Conservation (phyloP, 2,888 invertebrate genomes). For the Aleiodes leptofemur region DNA sequence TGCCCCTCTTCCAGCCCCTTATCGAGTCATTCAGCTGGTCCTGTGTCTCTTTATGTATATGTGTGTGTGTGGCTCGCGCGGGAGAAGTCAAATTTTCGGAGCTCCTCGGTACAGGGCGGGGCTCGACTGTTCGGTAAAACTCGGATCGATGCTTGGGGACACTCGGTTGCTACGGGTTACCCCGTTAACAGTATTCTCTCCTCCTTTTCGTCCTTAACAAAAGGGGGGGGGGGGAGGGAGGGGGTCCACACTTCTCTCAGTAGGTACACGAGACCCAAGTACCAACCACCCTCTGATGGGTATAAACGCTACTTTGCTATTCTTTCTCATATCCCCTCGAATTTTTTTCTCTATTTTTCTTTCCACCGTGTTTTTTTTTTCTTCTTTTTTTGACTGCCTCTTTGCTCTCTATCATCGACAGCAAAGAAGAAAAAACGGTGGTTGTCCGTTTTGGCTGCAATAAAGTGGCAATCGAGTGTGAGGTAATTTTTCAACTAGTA, state of each 20-base stretch:
- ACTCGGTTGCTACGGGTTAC: conserved; percentile 75
- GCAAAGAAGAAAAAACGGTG: not conserved
- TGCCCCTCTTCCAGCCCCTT: conserved; percentile 15
- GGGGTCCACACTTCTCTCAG: conserved; percentile 19
- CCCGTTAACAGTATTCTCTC: conserved; percentile 73
- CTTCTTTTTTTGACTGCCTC: not conserved
- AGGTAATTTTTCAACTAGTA: not conserved
- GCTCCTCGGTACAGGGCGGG: conserved; percentile 69
- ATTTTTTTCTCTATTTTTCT: conserved; percentile 22
- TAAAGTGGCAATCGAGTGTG: conserved; percentile 25
- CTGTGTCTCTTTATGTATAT: too few species aligned
- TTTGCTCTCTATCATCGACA: not conserved
- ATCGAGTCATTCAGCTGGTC: conserved; percentile 36
- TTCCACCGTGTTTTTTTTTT: not conserved
- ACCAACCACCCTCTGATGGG: conserved; percentile 54
- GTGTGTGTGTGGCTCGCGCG: not conserved
- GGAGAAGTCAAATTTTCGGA: conserved; percentile 59
- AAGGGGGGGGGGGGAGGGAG: conserved; percentile 11
- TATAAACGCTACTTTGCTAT: conserved; percentile 41
- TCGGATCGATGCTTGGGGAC: conserved; percentile 74
- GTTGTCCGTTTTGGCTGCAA: conserved; percentile 16
- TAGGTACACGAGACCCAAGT: conserved; percentile 60
- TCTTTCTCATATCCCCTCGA: conserved; percentile 31
- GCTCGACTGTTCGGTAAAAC: conserved; percentile 72
- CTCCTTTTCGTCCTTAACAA: conserved; percentile 58